Base-by-base conservation (phyloP, 2,113 vertebrate genomes). In the Nyctereutes procyonoides region DNA sequence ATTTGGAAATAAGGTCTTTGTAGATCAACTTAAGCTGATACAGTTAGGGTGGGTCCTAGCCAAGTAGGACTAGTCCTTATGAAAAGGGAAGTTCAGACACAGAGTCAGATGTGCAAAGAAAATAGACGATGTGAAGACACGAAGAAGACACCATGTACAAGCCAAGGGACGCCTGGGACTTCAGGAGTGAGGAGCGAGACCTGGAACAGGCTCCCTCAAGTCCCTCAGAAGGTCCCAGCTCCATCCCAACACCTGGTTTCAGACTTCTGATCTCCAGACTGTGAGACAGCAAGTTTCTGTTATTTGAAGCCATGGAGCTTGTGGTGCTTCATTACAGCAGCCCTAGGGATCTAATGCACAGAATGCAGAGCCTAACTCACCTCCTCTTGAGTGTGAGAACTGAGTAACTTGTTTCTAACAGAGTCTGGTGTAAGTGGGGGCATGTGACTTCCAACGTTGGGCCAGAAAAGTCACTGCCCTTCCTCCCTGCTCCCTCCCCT, bases 391-490 rank as follows among this genome's bases (percentile, higher is more conserved):
- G 48, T 26, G 9, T 55, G 35, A 88, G n/a, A 51, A 76, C 53
- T 22, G 26, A 15, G n/a, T 26, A 16, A 69, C 76, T 92, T 0
- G 0, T n/a, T 77, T 76, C 77, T 67, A 3, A 38, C 38, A 58
- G 20, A 35, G 43, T 26, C 14, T 56, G 55, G 55, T 32, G 8
- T 5, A n/a, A 81, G 28, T 0, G 55, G 53, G 2, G 7, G 43
- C 10, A 7, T 20, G n/a, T 43, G 71, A 11, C 43, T 24, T 24
- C 35, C 65, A 69, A 53, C 32, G 77, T 22, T 35, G 16, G 1
- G 7, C 43, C 74, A 3, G 3, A 22, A 74, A 30, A 71, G 1
- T 3, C n/a, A 20, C 58, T 0, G 0, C 8, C 4, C 83, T 26
- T 56, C 88, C 58, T 74, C 87, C 43, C 20, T 48, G 62, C 28